Conservation (phyloP, 2,888 invertebrate genomes). For the Ethmia dodecea region DNA sequence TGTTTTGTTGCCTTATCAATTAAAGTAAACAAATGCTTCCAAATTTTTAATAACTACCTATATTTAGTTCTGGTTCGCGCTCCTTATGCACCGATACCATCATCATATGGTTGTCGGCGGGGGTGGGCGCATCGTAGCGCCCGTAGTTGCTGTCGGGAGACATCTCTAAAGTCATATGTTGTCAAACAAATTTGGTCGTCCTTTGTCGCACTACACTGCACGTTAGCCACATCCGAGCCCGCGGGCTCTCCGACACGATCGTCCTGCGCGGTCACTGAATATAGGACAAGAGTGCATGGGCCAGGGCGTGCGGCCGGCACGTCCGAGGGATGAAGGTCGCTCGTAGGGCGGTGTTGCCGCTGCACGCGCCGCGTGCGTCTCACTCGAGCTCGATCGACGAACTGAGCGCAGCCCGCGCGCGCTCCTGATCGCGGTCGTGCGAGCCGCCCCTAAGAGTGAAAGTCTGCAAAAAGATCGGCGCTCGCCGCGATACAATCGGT, state of each 20-base stretch:
- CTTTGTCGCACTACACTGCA: slow-evolving; percentile 63
- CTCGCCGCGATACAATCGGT: slow-evolving; percentile 73
- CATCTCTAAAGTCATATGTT: slow-evolving; percentile 76
- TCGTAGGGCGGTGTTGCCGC: slow-evolving; percentile 35
- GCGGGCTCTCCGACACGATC: slow-evolving; percentile 36
- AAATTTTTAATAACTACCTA: no score
- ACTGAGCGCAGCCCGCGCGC: slow-evolving; percentile 70
- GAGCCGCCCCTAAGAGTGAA: slow-evolving; percentile 75
- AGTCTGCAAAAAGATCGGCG: slow-evolving; percentile 77
- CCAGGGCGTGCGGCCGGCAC: slow-evolving; percentile 30
- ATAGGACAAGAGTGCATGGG: slow-evolving; percentile 66
- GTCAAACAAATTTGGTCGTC: slow-evolving; percentile 48
- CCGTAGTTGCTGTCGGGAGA: slow-evolving; percentile 82
- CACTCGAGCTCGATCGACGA: slow-evolving; percentile 77
- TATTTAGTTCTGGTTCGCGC: slow-evolving; percentile 83
- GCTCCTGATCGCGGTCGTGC: slow-evolving; percentile 57
- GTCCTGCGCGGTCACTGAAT: slow-evolving; percentile 48
- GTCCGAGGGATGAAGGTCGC: slow-evolving; percentile 53
- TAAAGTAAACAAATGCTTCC: no score
- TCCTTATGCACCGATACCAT: slow-evolving; percentile 61
- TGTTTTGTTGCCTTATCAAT: no score
- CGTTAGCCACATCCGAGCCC: slow-evolving; percentile 61
- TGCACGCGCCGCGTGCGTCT: slow-evolving; percentile 69
- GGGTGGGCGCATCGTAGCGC: slow-evolving; percentile 74
- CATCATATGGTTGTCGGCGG: slow-evolving; percentile 61